Conservation (phyloP, 2,797 vertebrate genomes). For the Gymnopithys bicolor region DNA sequence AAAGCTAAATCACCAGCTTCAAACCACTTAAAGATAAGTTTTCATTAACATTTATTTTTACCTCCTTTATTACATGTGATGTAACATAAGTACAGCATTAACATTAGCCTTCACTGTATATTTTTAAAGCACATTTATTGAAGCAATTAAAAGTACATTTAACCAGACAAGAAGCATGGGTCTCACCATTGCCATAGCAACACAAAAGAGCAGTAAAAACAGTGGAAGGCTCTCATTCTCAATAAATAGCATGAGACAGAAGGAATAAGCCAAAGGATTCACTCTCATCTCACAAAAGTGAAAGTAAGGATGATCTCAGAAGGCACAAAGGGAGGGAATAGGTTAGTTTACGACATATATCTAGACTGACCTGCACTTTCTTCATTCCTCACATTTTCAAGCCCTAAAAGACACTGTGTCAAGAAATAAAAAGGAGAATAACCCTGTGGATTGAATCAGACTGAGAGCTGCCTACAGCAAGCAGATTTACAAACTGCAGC, state of each 20-base stretch:
- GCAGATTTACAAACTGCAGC: not conserved
- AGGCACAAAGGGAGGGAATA: not conserved
- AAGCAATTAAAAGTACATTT: slow-evolving; percentile 16
- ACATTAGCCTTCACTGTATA: not conserved
- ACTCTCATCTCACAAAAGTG: not conserved
- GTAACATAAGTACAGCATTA: not conserved
- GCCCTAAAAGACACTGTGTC: not conserved
- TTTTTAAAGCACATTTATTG: not conserved
- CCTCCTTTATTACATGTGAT: not conserved
- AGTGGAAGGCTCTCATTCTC: not conserved
- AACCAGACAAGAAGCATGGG: not conserved
- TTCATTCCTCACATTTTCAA: not conserved
- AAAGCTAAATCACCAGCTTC: not conserved
- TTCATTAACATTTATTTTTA: not conserved
- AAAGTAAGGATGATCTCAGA: not conserved
- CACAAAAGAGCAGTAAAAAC: not conserved
- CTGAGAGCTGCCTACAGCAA: not conserved
- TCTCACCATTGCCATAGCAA: not conserved
- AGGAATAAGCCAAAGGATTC: not conserved
- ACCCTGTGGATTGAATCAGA: not conserved
- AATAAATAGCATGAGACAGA: not conserved
- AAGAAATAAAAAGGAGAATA: not conserved
- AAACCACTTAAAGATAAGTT: not conserved
- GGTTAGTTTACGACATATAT: not conserved
- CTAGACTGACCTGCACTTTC: not conserved